Evolutionary conservation across 2,888 invertebrate genomes (phyloP), one percentile per base, ranked within the genome.

Genomic region (Suillia variegata): DNA sequence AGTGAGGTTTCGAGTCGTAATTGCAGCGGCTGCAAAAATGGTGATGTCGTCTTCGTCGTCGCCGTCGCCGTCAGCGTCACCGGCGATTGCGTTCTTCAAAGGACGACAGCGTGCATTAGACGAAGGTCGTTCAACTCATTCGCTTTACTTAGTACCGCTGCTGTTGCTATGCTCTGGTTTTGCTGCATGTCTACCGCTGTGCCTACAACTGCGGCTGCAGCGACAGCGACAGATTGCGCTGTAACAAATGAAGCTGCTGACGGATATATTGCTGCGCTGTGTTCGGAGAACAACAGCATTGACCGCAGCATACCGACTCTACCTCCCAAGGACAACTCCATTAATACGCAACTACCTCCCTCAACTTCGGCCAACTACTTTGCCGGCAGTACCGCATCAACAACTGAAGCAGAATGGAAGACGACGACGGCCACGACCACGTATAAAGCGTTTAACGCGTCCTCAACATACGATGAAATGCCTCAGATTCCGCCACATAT

Each of bases 401-500:
- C 45, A 62, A 47, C 47, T 17, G 21, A 51, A 58, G 54, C 54
- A 18, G 54, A n/a, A n/a, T n/a, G n/a, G n/a, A n/a, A 26, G 58
- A 55, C 64, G 18, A 62, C 70, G 52, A 62, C 63, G 38, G 54
- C 65, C 6, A 13, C 45, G 45, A 45, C 45, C 6, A 20, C 20
- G 4, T 6, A 17, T 3, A 18, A 18, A 17, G 20, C 45, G 2
- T 45, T 18, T 20, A 45, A 45, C 20, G 38, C 8, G 38, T 45
- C 45, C 20, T 45, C 45, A 5, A 20, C 45, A 45, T 20, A 53
- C 45, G 54, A 54, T 56, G 69, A 70, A 56, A 66, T 81, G 66
- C 85, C 86, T 62, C 85, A 87, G 73, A 87, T 94, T 75, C 94
- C 95, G 67, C 85, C 88, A 76, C 95, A 96, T 85, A 92, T 96